A percentile compares a stretch with the other conserved stretches of the same genome.
Evolutionary conservation across 2,113 vertebrate species (phyloP).

Genomic region (rat (Rattus norvegicus)): DNA sequence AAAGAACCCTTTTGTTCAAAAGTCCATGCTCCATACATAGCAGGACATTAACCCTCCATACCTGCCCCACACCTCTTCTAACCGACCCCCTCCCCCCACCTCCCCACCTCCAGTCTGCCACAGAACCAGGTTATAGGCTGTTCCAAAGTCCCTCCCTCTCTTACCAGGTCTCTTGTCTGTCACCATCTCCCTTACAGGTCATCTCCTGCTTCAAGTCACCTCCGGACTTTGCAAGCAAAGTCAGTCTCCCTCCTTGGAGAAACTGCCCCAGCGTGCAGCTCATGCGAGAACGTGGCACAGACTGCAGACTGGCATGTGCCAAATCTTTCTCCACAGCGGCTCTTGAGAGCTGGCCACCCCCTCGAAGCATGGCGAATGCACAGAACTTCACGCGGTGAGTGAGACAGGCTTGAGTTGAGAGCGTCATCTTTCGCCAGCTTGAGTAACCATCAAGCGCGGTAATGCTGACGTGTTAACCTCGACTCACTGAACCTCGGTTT

Average conservation of each 20-base stretch:
- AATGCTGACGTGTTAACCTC: neutral
- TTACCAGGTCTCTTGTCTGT: neutral
- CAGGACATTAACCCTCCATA: neutral
- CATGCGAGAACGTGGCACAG: neutral
- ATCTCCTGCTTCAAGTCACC: neutral
- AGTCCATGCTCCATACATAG: constrained; percentile 5
- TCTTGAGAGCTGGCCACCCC: neutral
- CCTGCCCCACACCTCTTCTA: neutral
- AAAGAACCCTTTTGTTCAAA: constrained; percentile 4
- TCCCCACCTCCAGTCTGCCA: neutral
- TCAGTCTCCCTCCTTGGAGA: constrained; percentile 16
- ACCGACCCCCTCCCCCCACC: neutral
- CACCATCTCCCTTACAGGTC: neutral
- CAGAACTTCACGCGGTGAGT: neutral
- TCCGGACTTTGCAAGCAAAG: neutral
- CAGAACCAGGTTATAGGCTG: neutral
- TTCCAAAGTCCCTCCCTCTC: neutral
- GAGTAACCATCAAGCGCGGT: neutral
- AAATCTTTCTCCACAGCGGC: neutral
- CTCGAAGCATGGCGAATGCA: neutral
- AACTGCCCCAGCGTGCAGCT: neutral
- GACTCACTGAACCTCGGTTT: neutral
- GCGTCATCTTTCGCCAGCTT: neutral
- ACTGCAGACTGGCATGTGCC: rapidly evolving
- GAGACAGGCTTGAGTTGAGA: neutral